Percentiles rank a stretch among this genome's conserved stretches.
These are phyloP conservation scores for Leucoraja erinaceus DNA, from an alignment of 2,113 vertebrate genomes.

Conservation along the genomic window DNA sequence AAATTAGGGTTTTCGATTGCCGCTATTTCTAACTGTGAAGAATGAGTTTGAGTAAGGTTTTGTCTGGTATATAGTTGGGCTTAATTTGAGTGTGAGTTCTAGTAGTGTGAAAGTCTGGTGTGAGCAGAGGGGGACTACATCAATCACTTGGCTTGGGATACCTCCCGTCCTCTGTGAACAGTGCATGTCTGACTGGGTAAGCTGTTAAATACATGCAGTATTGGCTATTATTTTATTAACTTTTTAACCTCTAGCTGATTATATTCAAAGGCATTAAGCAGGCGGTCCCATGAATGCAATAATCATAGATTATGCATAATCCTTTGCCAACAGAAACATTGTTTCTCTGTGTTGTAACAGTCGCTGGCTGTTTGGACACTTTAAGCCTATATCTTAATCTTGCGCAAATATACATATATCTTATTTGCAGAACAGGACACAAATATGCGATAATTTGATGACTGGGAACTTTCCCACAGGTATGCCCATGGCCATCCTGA, in stretches of 20 bases:
- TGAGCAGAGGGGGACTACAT: background rate
- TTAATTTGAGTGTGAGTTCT: background rate
- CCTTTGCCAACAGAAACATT: slow-evolving; percentile 13
- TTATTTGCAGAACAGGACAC: slow-evolving; percentile 1
- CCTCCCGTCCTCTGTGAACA: background rate
- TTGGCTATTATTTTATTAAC: background rate
- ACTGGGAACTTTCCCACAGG: background rate
- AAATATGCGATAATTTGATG: background rate
- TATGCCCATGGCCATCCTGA: background rate
- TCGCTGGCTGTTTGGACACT: slow-evolving; percentile 24
- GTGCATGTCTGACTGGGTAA: background rate
- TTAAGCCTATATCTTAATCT: slow-evolving; percentile 26
- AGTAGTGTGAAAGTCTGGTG: background rate
- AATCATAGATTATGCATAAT: background rate
- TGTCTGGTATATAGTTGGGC: background rate
- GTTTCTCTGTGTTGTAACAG: slow-evolving; percentile 19
- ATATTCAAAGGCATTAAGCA: background rate
- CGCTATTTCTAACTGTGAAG: no score
- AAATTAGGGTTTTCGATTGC: no score
- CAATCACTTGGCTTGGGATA: background rate
- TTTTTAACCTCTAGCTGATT: background rate
- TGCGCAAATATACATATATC: background rate
- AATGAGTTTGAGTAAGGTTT: background rate
- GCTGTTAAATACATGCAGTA: background rate
- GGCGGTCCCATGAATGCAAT: background rate